phyloP scores from a whole-genome alignment of 1,140 invertebrate genomes.

The Cheumatopsyche charites region DNA sequence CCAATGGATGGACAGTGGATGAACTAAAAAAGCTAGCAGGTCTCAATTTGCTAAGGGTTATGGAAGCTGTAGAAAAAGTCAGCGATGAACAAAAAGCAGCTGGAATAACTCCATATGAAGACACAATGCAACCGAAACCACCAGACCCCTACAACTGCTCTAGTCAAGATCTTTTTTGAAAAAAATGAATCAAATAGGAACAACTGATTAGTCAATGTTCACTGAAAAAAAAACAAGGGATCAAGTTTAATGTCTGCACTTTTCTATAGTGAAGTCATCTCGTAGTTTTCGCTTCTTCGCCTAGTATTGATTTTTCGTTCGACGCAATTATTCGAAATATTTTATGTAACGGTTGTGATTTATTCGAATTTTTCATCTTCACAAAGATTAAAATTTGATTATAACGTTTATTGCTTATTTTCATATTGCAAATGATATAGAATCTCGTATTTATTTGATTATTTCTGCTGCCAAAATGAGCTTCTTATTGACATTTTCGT shows the following conservation, averaged over 20 bases:
- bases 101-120: conserved; percentile 57
- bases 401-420: no score
- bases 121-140: conserved; percentile 54
- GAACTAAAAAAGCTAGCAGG: conserved; percentile 90
- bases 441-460: no score
- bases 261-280: no score
- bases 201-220: not conserved
- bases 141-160: conserved; percentile 59
- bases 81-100: conserved; percentile 59
- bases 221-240: conserved; percentile 4
- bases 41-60: conserved; percentile 82
- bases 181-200: not conserved
- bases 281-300: no score
- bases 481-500: no score
- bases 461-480: no score
- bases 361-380: no score
- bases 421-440: no score
- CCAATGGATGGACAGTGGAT: conserved; percentile 80
- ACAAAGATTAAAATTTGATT: no score
- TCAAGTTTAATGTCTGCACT: conserved; percentile 13
- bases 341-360: no score
- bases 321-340: no score
- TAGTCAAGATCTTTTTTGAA: conserved; percentile 52
- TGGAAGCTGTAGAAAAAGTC: conserved; percentile 72
- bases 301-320: no score